Evolutionary conservation across 2,797 vertebrate species (phyloP).

Genomic region (Enteromius trimaculatus): DNA sequence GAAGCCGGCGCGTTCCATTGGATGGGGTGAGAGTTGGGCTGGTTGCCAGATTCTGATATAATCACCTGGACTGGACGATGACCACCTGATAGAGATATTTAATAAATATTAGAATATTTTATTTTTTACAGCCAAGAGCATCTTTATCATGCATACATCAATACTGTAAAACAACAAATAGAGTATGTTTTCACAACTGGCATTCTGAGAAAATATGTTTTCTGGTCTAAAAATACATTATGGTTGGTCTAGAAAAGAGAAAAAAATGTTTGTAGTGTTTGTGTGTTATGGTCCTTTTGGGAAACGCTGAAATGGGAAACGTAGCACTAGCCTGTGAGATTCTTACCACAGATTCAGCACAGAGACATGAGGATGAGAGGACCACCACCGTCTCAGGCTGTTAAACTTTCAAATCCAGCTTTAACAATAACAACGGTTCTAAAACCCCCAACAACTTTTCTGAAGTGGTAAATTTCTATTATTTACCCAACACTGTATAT

Average conservation of each 20-base stretch:
- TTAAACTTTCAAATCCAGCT: constrained; percentile 35
- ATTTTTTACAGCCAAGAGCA: neutral
- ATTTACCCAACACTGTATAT: constrained; percentile 9
- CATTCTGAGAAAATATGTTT: neutral
- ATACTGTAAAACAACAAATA: neutral
- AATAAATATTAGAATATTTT: neutral
- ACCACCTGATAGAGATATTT: constrained; percentile 74
- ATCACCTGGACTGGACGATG: constrained; percentile 91
- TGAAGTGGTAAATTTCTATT: constrained; percentile 24
- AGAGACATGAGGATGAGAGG: constrained; percentile 50
- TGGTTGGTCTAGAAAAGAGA: neutral
- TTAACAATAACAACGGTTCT: neutral
- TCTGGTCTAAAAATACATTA: neutral
- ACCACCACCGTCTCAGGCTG: constrained; percentile 34
- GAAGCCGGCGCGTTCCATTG: constrained; percentile 91
- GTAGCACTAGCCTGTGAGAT: constrained; percentile 72
- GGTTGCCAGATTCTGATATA: constrained; percentile 90
- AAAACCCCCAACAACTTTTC: constrained; percentile 17
- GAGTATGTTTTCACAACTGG: neutral
- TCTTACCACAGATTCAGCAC: constrained; percentile 68
- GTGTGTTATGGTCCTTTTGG: constrained; percentile 38
- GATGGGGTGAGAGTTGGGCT: constrained; percentile 94
- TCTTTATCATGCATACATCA: neutral
- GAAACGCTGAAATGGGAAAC: constrained; percentile 44
- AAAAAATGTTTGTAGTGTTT: constrained; percentile 1